Base-by-base conservation (phyloP, 1,140 invertebrate genomes). In the Hylaeus anthracinus region DNA sequence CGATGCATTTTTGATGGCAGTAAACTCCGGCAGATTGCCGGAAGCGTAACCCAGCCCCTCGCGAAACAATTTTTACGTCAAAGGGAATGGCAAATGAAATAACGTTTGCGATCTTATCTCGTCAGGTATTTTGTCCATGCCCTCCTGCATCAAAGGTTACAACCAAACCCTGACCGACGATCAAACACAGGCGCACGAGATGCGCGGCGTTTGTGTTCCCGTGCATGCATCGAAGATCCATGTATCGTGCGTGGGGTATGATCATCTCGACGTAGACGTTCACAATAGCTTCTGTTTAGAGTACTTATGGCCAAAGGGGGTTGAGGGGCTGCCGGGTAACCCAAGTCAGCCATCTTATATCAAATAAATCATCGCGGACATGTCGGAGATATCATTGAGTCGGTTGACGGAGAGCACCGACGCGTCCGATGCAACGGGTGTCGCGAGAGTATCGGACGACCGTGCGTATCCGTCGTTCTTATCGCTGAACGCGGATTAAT, bases 201-300 rank as follows among this genome's bases (percentile, higher is more conserved):
- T 9, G 45, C 10, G 65, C 10, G 58, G 37, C 26, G 53, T 45
- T 9, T 26, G 65, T 43, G 78, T 71, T 53, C 45, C 53, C 45
- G 74, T 69, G 72, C 71, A 51, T 65, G 74, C 64, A 81, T 82
- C 80, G 82, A 66, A 82, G 85, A 83, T 82, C 81, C 73, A 82
- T 85, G 84, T 80, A 82, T 76, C 86, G 87, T 91, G 91, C 92
- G 91, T 91, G 90, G 90, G 91, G 90, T 89, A 92, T 88, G 92
- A 92, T 84, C 92, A 88, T 92, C 91, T 92, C 88, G 51, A 65
- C 86, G 88, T 83, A 90, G 87, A 91, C 90, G 89, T 90, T 91
- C 90, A 93, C 92, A 93, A 93, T 92, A 91, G 92, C 92, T 93
- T 92, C 92, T 92, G 92, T 93, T 93, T 93, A 92, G 91, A 92